These are phyloP conservation scores for Shargacucullia verbasci DNA, from an alignment of 2,888 invertebrate species.

Conservation along the genomic window DNA sequence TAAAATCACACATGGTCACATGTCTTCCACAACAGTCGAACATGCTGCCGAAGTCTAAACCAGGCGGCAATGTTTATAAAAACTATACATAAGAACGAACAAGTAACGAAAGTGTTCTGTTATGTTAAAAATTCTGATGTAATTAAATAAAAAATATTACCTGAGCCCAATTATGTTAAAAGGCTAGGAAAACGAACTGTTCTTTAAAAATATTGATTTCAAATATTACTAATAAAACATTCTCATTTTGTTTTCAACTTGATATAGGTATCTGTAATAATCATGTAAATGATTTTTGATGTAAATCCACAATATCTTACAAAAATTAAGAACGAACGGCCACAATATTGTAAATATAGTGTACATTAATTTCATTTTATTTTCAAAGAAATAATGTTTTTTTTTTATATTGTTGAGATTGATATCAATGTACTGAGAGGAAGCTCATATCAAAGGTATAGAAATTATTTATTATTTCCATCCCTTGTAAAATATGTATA, in stretches of 20 bases:
- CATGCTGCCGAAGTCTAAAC: conserved; percentile 3
- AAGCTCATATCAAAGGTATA: conserved; percentile 86
- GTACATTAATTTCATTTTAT: conserved; percentile 69
- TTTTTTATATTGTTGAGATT: conserved; percentile 71
- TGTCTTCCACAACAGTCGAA: conserved; percentile 36
- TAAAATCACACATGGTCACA: conserved; percentile 17
- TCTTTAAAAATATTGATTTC: conserved; percentile 4
- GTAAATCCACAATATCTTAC: conserved; percentile 26
- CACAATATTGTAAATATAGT: conserved; percentile 72
- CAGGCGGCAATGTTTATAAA: not conserved
- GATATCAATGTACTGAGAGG: conserved; percentile 74
- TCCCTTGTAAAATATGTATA: conserved; percentile 88
- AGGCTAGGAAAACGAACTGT: conserved; percentile 8
- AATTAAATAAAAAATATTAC: conserved; percentile 3
- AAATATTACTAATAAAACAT: conserved; percentile 1
- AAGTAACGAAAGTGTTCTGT: conserved; percentile 14
- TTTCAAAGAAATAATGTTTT: conserved; percentile 61
- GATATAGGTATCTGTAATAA: conserved; percentile 3
- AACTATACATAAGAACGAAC: conserved; percentile 15
- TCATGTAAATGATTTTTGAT: conserved; percentile 13
- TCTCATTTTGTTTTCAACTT: conserved; percentile 9
- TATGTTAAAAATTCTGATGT: conserved; percentile 21
- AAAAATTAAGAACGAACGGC: conserved; percentile 40
- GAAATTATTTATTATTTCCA: conserved; percentile 84
- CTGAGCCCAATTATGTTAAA: conserved; percentile 15